phyloP scores from a whole-genome alignment of 2,113 vertebrate species.

The Columbina picui region DNA sequence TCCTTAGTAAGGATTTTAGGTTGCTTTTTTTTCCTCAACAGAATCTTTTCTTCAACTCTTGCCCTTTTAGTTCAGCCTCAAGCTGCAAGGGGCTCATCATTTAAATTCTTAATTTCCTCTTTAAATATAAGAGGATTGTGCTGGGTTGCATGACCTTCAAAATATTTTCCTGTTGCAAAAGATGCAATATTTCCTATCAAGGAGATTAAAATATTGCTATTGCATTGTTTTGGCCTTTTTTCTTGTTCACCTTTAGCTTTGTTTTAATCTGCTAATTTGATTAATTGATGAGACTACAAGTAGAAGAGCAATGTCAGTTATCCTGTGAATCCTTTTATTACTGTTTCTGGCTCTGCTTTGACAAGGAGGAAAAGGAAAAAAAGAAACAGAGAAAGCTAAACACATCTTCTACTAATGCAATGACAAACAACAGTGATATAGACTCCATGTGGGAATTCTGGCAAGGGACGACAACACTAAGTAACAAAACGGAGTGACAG shows the following conservation, averaged over 20 bases:
- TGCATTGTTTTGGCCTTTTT: neutral
- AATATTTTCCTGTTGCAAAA: neutral
- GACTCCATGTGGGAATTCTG: neutral
- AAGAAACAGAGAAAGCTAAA: neutral
- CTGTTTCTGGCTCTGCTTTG: neutral
- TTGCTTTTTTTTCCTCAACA: neutral
- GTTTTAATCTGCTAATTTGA: neutral
- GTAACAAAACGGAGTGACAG: neutral
- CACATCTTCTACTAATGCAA: neutral
- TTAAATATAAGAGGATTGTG: neutral
- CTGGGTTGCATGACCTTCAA: neutral
- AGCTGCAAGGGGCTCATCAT: neutral
- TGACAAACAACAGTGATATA: constrained; percentile 18
- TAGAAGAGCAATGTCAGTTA: neutral
- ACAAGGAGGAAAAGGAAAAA: neutral
- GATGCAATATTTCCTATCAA: neutral
- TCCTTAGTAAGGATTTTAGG: neutral
- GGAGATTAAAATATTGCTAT: neutral
- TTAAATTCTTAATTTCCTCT: neutral
- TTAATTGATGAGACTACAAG: neutral
- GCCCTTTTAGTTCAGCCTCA: neutral
- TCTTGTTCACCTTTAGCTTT: neutral
- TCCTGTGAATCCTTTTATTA: neutral
- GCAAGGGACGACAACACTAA: neutral
- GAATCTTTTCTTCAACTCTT: neutral